Base-by-base conservation (phyloP, 2,113 vertebrate genomes). In the Paralichthys olivaceus region DNA sequence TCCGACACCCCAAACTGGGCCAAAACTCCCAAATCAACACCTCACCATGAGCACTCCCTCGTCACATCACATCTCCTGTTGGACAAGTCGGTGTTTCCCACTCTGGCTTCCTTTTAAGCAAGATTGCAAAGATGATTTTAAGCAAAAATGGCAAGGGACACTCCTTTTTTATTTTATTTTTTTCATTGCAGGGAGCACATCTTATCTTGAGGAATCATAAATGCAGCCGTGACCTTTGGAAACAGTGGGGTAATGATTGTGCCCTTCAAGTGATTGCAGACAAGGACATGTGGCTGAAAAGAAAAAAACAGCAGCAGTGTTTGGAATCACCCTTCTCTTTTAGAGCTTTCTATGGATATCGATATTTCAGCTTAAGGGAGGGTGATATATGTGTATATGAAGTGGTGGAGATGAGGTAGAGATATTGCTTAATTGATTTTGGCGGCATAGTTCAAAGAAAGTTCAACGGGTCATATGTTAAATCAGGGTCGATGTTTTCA, bases 201-300 rank as follows among this genome's bases (percentile, higher is more conserved):
- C 81, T 90, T 89, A 91, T 92, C 90, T 73, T 0, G 6, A 60
- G 49, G 8, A 55, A 82, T 80, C 75, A 64, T 86, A 81, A 91
- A 87, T 29, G 66, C 20, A 8, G 56, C 17, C 22, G 40, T 71
- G 84, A 93, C 91, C 90, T 92, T 86, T 90, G 89, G 88, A 87
- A 81, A 83, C n/a, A 14, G 12, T 1, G 60, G 34, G 29, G 28
- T 72, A 53, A 75, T 73, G 77, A 81, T 54, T 67, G 71, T 70
- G 69, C 25, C 29, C 25, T 63, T 80, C 29, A 40, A 75, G 71
- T 54, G 72, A 82, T 32, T 79, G 53, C 68, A 28, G 40, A 77
- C 23, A 28, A 63, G 40, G 59, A 62, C 4, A 34, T 20, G 56
- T 37, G 72, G 51, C 55, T 11, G 15, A 63, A 43, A 53, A 40